These are phyloP conservation scores for Phalloptychus januarius DNA, from an alignment of 2,797 vertebrate species.

Conservation along the genomic window DNA sequence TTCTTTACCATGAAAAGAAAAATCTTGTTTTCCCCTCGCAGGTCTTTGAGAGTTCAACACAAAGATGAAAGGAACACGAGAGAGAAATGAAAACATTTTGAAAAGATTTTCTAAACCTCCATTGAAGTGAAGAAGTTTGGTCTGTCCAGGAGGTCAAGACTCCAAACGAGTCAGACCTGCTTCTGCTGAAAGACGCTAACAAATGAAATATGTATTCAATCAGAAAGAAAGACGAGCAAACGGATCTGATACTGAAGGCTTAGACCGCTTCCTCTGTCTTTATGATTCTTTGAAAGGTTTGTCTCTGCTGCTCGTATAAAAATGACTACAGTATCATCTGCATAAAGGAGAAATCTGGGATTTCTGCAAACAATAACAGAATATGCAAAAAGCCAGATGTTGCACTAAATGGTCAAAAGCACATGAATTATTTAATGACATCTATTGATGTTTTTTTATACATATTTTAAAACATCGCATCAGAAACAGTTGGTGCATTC, in stretches of 20 bases:
- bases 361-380: neutral
- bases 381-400: neutral
- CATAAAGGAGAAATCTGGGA: neutral
- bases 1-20: conserved; percentile 1
- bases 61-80: conserved; percentile 39
- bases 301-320: neutral
- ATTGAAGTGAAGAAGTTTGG: conserved; percentile 25
- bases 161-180: conserved; percentile 19
- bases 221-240: neutral
- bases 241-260: neutral
- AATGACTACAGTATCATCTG: neutral
- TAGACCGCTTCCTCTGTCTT: conserved; percentile 9
- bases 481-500: neutral
- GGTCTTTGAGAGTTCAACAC: conserved; percentile 32
- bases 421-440: neutral
- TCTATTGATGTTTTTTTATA: neutral
- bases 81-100: conserved; percentile 27
- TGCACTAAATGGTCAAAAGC: neutral
- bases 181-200: conserved; percentile 30
- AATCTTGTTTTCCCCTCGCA: conserved; percentile 13
- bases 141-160: conserved; percentile 20
- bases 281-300: conserved; percentile 2
- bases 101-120: neutral
- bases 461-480: too few relatives aligned
- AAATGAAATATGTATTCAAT: conserved; percentile 11